Percentiles rank a stretch among this genome's conserved stretches.
Evolutionary conservation across 37 sponge, comb jelly and placozoan genomes (phyloP).

Genomic region (Amphimedon queenslandica): DNA sequence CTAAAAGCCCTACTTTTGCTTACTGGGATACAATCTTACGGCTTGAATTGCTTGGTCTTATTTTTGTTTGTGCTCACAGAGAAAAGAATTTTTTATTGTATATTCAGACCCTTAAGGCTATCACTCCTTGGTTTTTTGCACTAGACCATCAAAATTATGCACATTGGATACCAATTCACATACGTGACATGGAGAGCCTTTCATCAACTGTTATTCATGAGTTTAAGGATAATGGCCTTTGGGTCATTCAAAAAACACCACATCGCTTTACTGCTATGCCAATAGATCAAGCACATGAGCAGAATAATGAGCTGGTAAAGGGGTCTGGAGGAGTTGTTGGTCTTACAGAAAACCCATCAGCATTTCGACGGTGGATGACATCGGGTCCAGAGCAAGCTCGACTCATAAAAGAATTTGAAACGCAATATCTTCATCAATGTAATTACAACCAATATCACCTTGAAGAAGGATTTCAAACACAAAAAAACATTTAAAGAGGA

Average conservation of each 20-base stretch:
- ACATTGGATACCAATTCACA: neutral
- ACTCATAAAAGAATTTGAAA: too few relatives aligned
- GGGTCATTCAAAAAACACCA: neutral
- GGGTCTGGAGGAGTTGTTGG: too few relatives aligned
- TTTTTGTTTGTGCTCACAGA: neutral
- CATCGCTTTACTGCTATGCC: neutral
- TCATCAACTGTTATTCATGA: neutral
- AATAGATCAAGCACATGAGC: too few relatives aligned
- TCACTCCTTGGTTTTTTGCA: neutral
- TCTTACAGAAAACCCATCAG: conserved; percentile 31
- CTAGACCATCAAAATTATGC: too few relatives aligned
- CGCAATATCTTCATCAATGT: conserved; percentile 14
- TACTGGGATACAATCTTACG: neutral
- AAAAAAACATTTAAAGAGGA: conserved; percentile 14
- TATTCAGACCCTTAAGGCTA: neutral
- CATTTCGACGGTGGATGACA: conserved; percentile 41
- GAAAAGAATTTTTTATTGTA: conserved; percentile 1
- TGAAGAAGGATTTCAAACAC: conserved; percentile 29
- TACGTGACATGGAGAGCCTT: too few relatives aligned
- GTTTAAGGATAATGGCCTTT: too few relatives aligned
- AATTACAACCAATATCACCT: conserved; percentile 1
- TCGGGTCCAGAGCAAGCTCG: conserved; percentile 42
- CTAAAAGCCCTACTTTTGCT: too few relatives aligned
- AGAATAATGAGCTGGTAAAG: too few relatives aligned
- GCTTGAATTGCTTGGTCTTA: too few relatives aligned